Percentiles rank a stretch among this genome's conserved stretches.
Evolutionary conservation across 2,888 invertebrate genomes (phyloP).

Genomic region (Drosophila fungiperda): DNA sequence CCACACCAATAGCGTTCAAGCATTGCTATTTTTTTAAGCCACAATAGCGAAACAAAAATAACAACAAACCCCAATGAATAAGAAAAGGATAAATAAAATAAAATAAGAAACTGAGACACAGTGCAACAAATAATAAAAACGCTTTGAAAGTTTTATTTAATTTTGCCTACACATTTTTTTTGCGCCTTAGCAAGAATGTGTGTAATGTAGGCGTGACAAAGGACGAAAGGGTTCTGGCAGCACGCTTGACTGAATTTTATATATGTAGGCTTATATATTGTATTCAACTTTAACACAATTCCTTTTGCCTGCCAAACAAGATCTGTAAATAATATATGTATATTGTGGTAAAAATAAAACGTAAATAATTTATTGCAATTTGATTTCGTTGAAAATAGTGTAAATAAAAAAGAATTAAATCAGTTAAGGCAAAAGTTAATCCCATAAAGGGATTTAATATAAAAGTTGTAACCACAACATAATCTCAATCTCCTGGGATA

Average conservation of each 20-base stretch:
- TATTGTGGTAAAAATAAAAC: slow-evolving; percentile 22
- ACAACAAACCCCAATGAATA: slow-evolving; percentile 7
- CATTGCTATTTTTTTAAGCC: slow-evolving; percentile 51
- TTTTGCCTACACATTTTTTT: slow-evolving; percentile 29
- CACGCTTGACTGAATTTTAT: slow-evolving; percentile 17
- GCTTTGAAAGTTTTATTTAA: slow-evolving; percentile 63
- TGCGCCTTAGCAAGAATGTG: slow-evolving; percentile 26
- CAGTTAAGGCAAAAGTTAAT: neutral
- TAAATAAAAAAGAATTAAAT: neutral
- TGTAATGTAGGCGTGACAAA: slow-evolving; percentile 56
- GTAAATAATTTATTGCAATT: neutral
- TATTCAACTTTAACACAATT: slow-evolving; percentile 22
- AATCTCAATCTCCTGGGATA: too few species aligned
- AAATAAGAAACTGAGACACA: slow-evolving; percentile 19
- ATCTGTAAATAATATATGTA: slow-evolving; percentile 42
- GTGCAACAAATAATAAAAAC: slow-evolving; percentile 63
- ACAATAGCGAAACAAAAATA: slow-evolving; percentile 39
- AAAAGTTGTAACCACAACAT: neutral
- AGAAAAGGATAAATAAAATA: slow-evolving; percentile 23
- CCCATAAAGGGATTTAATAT: neutral
- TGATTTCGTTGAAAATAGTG: neutral
- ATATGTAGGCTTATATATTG: slow-evolving; percentile 20
- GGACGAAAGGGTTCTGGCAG: slow-evolving; percentile 48
- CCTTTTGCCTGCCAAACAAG: slow-evolving; percentile 9
- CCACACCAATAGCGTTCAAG: slow-evolving; percentile 50